These are phyloP conservation scores for Apus apus DNA, from an alignment of 2,113 vertebrate genomes.

Conservation along the genomic window DNA sequence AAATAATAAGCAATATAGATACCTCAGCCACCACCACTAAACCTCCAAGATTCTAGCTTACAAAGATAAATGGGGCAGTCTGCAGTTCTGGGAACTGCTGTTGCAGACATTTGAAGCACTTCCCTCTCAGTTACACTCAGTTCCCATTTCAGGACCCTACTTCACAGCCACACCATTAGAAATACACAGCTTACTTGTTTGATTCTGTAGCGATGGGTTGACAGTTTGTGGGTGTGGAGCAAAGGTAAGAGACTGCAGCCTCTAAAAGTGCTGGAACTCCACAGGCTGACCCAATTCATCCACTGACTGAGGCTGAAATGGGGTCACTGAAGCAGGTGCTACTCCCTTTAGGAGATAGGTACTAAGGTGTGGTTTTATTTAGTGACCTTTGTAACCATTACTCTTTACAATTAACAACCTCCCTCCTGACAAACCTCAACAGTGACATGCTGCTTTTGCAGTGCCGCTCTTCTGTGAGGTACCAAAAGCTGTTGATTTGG, in stretches of 20 bases:
- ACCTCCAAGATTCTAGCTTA: neutral
- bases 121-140: neutral
- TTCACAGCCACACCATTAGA: neutral
- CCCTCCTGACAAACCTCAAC: neutral
- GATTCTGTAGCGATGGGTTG: neutral
- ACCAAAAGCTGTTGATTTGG: neutral
- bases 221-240: slow-evolving; percentile 4
- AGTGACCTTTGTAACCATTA: neutral
- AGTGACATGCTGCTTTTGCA: neutral
- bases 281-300: neutral
- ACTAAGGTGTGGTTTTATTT: neutral
- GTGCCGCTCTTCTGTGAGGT: neutral
- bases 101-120: neutral
- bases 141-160: neutral
- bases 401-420: neutral
- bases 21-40: neutral
- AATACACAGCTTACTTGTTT: neutral
- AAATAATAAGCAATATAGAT: neutral
- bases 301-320: neutral
- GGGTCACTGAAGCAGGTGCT: neutral
- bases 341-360: neutral
- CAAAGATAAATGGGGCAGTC: neutral
- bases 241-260: neutral
- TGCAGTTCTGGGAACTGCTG: neutral
- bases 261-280: neutral